Base-by-base conservation (phyloP, 2,888 invertebrate species). In the Ichneumon xanthorius region DNA sequence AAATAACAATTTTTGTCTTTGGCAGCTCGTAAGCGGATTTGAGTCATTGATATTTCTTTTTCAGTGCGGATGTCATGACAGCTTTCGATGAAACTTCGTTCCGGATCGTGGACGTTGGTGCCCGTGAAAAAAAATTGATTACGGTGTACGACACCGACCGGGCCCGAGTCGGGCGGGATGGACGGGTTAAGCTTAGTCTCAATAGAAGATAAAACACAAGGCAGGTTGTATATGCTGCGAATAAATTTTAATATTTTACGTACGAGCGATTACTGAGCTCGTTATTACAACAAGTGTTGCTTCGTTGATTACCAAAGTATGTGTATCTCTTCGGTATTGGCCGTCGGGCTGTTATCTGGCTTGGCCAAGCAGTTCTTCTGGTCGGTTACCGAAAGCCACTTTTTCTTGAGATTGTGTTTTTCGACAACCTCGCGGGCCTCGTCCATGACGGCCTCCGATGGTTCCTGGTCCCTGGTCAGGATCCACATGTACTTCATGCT, bases 391-490 rank as follows among this genome's bases (percentile, higher is more conserved):
- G n/a, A 63, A 30, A 63, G 33, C 30, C 16, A 16, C 14, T 63
- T 63, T 33, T 6, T 63, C n/a, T 33, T 30, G 33, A 63, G 61
- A 0, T 63, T 63, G 16, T 63, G 61, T 1, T 94, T 95, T 83
- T 96, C 95, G 9, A 96, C 89, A 0, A 94, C 94, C 65, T 94
- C 91, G 87, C 96, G 96, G 0, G 96, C 96, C 86, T 95, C 95
- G 87, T 96, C 95, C 90, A 97, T 91, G 0, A 95, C 94, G 26
- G 95, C 91, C 0, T 94, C 89, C 0, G 95, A 92, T 16, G 97
- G 96, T 73, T 95, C 94, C 55, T 95, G 94, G 65, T 95, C 95
- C 89, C 97, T 95, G 0, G 96, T 96, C 70, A 97, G 93, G 80
- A 97, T 95, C 97, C 97, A 95, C 2, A 94, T 94, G 86, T 94